Evolutionary conservation across 2,113 vertebrate species (phyloP).

Genomic region (Orycteropus afer): DNA sequence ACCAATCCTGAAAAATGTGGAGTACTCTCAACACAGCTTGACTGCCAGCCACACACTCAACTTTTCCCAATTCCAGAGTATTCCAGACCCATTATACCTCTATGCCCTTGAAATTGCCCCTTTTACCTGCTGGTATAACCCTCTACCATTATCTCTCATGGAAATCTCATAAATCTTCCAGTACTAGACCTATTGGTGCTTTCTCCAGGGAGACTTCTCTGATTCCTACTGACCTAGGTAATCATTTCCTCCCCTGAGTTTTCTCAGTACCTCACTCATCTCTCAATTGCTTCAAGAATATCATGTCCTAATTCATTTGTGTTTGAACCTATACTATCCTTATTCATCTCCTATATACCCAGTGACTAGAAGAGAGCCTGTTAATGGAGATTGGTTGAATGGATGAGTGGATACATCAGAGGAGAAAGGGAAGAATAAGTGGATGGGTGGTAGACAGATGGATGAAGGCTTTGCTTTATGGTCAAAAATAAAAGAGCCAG

Average conservation of each 20-base stretch:
- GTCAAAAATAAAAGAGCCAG: not conserved
- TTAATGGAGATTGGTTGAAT: fast-evolving
- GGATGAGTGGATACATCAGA: too few species aligned
- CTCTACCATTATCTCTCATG: not conserved
- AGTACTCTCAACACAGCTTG: not conserved
- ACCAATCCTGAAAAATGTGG: not conserved
- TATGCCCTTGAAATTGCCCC: not conserved
- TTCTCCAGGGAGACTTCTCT: not conserved
- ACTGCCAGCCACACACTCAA: not conserved
- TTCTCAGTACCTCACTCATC: not conserved
- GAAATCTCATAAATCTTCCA: not conserved
- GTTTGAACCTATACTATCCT: not conserved
- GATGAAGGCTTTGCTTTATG: not conserved
- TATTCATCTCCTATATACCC: not conserved
- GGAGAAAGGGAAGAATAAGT: not conserved
- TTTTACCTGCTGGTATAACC: not conserved
- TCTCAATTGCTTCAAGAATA: not conserved
- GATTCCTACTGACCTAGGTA: not conserved
- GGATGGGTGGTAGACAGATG: not conserved
- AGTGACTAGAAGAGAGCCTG: not conserved
- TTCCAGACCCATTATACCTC: not conserved
- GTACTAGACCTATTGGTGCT: not conserved
- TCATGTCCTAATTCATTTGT: not conserved
- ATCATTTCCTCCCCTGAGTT: not conserved
- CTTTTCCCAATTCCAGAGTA: not conserved